Base-by-base conservation (phyloP, 2,113 vertebrate species). In the Phylloscopus trochiloides region DNA sequence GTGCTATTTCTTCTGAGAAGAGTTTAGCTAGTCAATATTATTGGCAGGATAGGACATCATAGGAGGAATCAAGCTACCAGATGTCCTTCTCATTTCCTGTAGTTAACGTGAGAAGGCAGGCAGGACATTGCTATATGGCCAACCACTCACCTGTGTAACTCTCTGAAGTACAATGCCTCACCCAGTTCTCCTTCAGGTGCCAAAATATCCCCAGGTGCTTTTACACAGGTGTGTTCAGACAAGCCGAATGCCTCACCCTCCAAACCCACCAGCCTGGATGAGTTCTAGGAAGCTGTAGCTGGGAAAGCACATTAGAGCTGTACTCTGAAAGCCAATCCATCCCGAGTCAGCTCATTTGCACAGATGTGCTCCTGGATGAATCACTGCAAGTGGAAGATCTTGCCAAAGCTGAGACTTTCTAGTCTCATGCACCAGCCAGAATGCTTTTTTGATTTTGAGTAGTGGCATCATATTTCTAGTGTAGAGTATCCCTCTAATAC, bases 301-400 rank as follows among this genome's bases (percentile, higher is more conserved):
- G 58, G 55, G 73, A 73, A 80, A 18, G 10, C 14, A 5, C 5
- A 3, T 50, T 40, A 55, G 18, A 84, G 28, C 52, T 0, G 0
- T 12, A 3, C 13, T 72, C 21, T 48, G 34, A 52, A 84, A 89
- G 32, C 17, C n/a, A 40, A 58, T 47, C 10, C 11, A 31, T 11
- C 14, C 17, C 0, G 2, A 76, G 14, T 8, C 2, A 1, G 10
- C 34, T 66, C 2, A 1, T 32, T 57, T 73, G 20, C 24, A 55
- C 2, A 25, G 61, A 62, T 12, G 3, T 29, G 7, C 20, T 87
- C 51, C 47, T 81, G 36, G 29, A 63, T 40, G 11, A 43, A 55
- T 54, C 76, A 16, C 1, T 76, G 26, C 12, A 73, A 83, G 11
- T 5, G 59, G 40, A 86, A 58, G 20, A 38, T 2, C 17, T n/a